Evolutionary conservation across 2,888 invertebrate species (phyloP).

Genomic region (Iselma pallidipennis): DNA sequence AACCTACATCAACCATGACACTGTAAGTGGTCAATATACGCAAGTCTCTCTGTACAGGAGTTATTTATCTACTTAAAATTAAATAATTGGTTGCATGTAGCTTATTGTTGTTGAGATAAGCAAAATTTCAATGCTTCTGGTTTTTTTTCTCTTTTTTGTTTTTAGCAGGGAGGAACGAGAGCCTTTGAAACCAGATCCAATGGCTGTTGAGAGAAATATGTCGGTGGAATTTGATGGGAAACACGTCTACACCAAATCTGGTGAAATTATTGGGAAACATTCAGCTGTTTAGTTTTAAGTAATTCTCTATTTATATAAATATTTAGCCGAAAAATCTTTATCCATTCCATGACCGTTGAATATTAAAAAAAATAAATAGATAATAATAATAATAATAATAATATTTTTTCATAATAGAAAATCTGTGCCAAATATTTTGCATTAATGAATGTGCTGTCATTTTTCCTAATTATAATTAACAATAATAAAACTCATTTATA

Average conservation of each 20-base stretch:
- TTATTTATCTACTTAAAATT: no score
- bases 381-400: not conserved
- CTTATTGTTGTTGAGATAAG: no score
- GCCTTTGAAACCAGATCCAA: constrained; percentile 68
- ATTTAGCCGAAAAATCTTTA: constrained; percentile 7
- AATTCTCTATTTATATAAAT: not conserved
- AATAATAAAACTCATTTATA: no score
- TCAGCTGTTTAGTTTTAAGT: constrained; percentile 82
- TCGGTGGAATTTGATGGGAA: constrained; percentile 83
- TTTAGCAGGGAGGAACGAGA: constrained; percentile 76
- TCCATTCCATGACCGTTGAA: constrained; percentile 19
- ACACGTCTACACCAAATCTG: constrained; percentile 80
- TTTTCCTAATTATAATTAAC: not conserved
- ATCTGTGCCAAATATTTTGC: constrained; percentile 1
- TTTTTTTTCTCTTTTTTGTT: not conserved
- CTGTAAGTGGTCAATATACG: no score
- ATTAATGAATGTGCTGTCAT: not conserved
- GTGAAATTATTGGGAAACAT: constrained; percentile 85
- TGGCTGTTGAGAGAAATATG: constrained; percentile 71
- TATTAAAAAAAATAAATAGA: not conserved
- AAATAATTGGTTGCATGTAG: no score
- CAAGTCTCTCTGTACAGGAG: no score
- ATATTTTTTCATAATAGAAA: not conserved
- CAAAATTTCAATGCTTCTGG: no score
- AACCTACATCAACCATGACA: no score